phyloP scores from a whole-genome alignment of 2,797 vertebrate genomes.

The Pangasius mekongensis region DNA sequence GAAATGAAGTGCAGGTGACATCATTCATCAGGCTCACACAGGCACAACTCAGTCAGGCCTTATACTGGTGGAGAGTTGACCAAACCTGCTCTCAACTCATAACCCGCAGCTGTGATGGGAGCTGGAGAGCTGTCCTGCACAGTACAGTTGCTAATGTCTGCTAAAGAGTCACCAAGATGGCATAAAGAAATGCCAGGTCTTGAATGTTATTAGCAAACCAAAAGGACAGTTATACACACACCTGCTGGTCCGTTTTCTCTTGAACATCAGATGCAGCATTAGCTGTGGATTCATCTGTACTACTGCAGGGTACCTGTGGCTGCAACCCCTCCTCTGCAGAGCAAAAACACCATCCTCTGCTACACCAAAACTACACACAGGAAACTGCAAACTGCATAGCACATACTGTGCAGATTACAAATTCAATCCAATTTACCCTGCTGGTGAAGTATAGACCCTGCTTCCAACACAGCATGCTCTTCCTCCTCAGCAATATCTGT shows the following conservation, averaged over 20 bases:
- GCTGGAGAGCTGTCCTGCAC: background rate
- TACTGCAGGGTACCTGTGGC: background rate
- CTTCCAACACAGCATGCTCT: slow-evolving; percentile 47
- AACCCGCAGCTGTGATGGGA: background rate
- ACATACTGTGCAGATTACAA: background rate
- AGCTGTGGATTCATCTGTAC: background rate
- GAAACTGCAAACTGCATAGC: background rate
- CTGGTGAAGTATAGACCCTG: background rate
- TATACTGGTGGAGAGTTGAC: background rate
- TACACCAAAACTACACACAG: background rate
- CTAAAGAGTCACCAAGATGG: background rate
- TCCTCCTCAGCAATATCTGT: slow-evolving; percentile 62
- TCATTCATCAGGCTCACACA: background rate
- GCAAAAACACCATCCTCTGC: background rate
- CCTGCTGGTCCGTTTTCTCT: background rate
- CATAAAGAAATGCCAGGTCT: background rate
- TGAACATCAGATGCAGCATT: slow-evolving; percentile 13
- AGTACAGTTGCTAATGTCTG: background rate
- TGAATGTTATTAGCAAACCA: background rate
- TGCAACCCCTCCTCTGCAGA: background rate
- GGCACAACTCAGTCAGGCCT: background rate
- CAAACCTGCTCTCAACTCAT: background rate
- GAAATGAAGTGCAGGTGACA: background rate
- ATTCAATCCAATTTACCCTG: slow-evolving; percentile 58
- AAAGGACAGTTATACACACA: background rate